Percentiles rank a stretch among this genome's conserved stretches.
These are phyloP conservation scores for Temnothorax longispinosus DNA, from an alignment of 1,140 invertebrate species.

Conservation along the genomic window DNA sequence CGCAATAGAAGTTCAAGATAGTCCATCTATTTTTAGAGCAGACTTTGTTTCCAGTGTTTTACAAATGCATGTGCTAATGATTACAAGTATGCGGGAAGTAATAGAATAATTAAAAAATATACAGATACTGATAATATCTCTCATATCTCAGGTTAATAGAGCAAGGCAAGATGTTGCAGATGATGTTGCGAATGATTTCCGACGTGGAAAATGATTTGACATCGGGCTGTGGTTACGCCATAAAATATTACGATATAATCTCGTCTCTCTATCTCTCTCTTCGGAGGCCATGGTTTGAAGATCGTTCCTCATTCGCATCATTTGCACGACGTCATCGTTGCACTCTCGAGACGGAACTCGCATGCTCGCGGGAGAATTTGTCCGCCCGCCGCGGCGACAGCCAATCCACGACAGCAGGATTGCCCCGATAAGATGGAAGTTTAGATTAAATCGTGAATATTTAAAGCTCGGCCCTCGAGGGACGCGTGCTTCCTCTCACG, in stretches of 20 bases:
- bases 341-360: constrained; percentile 23
- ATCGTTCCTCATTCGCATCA: constrained; percentile 17
- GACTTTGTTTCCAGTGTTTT: neutral
- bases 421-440: constrained; percentile 72
- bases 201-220: neutral
- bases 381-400: constrained; percentile 46
- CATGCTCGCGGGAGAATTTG: constrained; percentile 37
- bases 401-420: constrained; percentile 56
- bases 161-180: neutral
- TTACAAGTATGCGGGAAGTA: neutral
- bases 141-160: neutral
- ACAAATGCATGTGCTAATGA: neutral
- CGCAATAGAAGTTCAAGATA: neutral
- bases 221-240: neutral
- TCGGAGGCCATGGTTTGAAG: neutral
- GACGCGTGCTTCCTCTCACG: neutral
- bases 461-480: constrained; percentile 58
- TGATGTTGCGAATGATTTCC: neutral
- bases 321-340: constrained; percentile 6
- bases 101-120: neutral
- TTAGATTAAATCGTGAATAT: constrained; percentile 78
- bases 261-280: neutral
- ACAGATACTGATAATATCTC: neutral
- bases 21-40: neutral
- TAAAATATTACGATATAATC: constrained; percentile 31